Conservation (phyloP, 2,888 invertebrate species). For the Meandrusa payeni region DNA sequence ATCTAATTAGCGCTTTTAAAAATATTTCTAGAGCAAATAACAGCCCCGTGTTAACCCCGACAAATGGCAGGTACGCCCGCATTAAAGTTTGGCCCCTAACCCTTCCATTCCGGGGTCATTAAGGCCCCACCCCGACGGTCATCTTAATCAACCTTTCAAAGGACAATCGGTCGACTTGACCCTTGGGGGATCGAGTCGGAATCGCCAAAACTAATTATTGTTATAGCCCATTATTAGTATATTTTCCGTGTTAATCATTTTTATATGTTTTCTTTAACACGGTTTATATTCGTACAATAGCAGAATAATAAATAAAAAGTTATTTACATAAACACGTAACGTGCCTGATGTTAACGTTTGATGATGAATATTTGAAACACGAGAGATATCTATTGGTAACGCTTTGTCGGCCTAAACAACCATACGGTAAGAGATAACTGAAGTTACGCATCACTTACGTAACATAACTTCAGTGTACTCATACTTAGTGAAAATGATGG, state of each 20-base stretch:
- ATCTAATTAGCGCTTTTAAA: conserved; percentile 65
- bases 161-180: conserved; percentile 73
- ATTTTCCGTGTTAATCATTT: conserved; percentile 49
- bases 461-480: too few species aligned
- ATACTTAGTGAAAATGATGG: too few species aligned
- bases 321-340: too few species aligned
- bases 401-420: too few species aligned
- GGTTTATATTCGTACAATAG: too few species aligned
- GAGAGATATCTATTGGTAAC: too few species aligned
- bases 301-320: too few species aligned
- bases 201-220: conserved; percentile 70
- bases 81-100: conserved; percentile 61
- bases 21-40: conserved; percentile 51
- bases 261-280: conserved; percentile 52
- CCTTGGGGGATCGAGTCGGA: conserved; percentile 48
- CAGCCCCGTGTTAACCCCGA: conserved; percentile 50
- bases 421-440: too few species aligned
- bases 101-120: conserved; percentile 57
- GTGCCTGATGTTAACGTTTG: too few species aligned
- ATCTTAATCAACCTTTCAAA: conserved; percentile 78
- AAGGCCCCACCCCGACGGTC: conserved; percentile 56
- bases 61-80: conserved; percentile 66
- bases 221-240: conserved; percentile 69
- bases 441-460: too few species aligned
- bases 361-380: too few species aligned